Evolutionary conservation across 2,888 invertebrate genomes (phyloP), one percentile per base, ranked within the genome.

Genomic region (Invenusta paracnida): DNA sequence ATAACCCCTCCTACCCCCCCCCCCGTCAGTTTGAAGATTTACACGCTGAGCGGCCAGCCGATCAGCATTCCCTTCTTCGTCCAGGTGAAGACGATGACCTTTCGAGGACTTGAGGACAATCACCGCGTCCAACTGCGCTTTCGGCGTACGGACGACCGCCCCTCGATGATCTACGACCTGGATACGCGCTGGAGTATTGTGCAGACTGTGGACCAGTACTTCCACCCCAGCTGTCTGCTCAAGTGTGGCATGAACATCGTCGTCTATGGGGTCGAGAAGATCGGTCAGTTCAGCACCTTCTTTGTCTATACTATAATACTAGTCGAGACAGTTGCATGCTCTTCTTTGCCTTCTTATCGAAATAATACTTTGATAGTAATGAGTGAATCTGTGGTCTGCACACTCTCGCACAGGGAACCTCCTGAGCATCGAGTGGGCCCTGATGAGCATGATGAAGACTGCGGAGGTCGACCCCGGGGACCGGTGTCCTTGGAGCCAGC

Each of bases 361-460:
- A n/a, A n/a, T n/a, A n/a, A n/a, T n/a, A n/a, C n/a, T n/a, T n/a
- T n/a, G n/a, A n/a, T n/a, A n/a, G n/a, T n/a, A n/a, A n/a, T n/a
- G n/a, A n/a, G n/a, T n/a, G n/a, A n/a, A n/a, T n/a, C n/a, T n/a
- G n/a, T n/a, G n/a, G n/a, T n/a, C n/a, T n/a, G n/a, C n/a, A n/a
- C n/a, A n/a, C n/a, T n/a, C n/a, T 73, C 73, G 11, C 23, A 2
- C 25, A 73, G 73, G 73, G 5, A 2, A 73, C 17, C 73, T 73
- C 17, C 73, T 73, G 23, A 73, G 17, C 17, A 73, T 73, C 73
- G 73, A 73, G 73, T 73, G 73, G 73, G 73, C 73, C 73, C 27
- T 73, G 73, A 5, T 73, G 17, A 25, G 73, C 73, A 73, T 73
- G 17, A 13, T 73, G 73, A 48, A 17, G 17, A 73, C 17, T 23